Conservation (phyloP, 2,888 invertebrate genomes). For the Athalia cordata region DNA sequence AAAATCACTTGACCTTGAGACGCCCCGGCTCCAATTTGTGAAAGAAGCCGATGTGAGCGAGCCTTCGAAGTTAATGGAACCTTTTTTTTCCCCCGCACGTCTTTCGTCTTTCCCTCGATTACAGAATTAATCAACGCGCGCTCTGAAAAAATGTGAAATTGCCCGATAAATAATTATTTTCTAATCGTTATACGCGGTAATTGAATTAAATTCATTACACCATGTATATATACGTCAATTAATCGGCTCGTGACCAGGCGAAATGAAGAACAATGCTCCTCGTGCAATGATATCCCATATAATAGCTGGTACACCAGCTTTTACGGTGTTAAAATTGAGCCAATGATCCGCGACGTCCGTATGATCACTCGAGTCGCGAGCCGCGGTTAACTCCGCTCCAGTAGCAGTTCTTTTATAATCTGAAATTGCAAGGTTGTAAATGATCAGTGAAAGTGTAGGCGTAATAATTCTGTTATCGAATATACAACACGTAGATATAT, state of each 20-base stretch:
- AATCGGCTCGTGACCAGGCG: no score
- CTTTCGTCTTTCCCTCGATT: neutral
- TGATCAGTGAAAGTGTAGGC: slow-evolving; percentile 43
- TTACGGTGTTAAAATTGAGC: no score
- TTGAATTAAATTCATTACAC: no score
- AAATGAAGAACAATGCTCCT: no score
- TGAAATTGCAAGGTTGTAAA: slow-evolving; percentile 41
- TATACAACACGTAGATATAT: neutral
- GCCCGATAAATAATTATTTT: no score
- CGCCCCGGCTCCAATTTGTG: slow-evolving; percentile 16
- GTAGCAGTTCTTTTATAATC: slow-evolving; percentile 41
- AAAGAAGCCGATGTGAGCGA: slow-evolving; percentile 4
- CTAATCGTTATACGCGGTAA: no score
- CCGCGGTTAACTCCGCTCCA: slow-evolving; percentile 32
- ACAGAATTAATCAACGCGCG: no score
- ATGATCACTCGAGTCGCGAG: slow-evolving; percentile 11
- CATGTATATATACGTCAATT: no score
- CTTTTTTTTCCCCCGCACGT: neutral
- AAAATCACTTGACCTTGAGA: slow-evolving; percentile 34
- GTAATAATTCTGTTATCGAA: slow-evolving; percentile 29
- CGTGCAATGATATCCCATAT: no score
- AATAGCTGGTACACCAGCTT: no score
- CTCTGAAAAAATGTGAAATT: no score
- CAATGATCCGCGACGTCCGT: neutral
- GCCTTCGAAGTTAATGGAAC: slow-evolving; percentile 19